Evolutionary conservation across 2,797 vertebrate species (phyloP).

Genomic region (Acropternis orthonyx): DNA sequence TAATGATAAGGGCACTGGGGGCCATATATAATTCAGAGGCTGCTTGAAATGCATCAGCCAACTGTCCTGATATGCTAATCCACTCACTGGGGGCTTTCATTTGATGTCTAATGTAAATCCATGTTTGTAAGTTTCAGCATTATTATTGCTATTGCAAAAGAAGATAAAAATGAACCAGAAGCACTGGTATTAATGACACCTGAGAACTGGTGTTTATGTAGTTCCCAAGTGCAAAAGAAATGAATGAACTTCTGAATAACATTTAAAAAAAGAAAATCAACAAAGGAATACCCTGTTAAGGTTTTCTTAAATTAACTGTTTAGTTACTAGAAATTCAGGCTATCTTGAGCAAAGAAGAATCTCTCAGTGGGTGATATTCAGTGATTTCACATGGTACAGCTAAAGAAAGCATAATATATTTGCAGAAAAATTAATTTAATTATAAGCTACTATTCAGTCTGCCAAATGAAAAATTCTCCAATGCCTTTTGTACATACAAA

Average conservation of each 20-base stretch:
- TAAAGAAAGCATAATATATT: neutral
- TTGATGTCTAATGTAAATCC: constrained; percentile 48
- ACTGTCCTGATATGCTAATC: constrained; percentile 53
- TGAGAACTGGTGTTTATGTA: neutral
- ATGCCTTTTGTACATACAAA: neutral
- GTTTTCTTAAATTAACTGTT: neutral
- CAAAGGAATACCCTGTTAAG: neutral
- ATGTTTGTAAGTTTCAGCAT: constrained; percentile 28
- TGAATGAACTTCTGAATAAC: neutral
- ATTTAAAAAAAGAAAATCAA: neutral
- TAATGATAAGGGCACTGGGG: constrained; percentile 47
- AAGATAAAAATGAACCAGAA: constrained; percentile 7
- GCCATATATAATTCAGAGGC: constrained; percentile 62
- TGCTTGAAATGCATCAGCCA: constrained; percentile 58
- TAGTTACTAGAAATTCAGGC: neutral
- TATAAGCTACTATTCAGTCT: neutral
- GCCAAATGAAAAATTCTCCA: neutral
- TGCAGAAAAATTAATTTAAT: constrained; percentile 36
- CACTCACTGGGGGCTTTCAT: constrained; percentile 27
- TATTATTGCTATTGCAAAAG: constrained; percentile 10
- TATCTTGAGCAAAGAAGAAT: neutral
- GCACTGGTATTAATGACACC: neutral
- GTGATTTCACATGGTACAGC: neutral
- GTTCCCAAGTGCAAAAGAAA: neutral
- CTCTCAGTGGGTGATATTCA: neutral